These are phyloP conservation scores for Enteromius afrohamiltoni DNA, from an alignment of 2,797 vertebrate species.

Conservation along the genomic window DNA sequence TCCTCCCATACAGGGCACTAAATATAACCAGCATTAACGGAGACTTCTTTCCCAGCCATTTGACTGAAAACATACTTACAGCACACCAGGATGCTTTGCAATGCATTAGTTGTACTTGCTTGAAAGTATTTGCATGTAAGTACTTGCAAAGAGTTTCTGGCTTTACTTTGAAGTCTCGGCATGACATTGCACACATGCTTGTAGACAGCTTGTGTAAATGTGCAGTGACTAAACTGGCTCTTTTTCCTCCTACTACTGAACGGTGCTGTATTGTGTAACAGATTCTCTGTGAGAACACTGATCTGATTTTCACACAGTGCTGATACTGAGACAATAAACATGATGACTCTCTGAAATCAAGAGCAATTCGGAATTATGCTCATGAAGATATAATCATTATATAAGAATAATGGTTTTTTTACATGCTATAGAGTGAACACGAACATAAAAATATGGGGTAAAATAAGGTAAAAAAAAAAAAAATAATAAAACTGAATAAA, in stretches of 20 bases:
- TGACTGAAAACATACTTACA: background rate
- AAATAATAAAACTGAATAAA: background rate
- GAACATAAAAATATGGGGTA: background rate
- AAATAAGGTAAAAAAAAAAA: background rate
- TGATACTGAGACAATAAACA: constrained; percentile 12
- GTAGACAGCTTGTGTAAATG: constrained; percentile 44
- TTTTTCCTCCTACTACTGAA: constrained; percentile 48
- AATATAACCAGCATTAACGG: background rate
- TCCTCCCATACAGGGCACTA: background rate
- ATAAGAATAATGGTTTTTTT: background rate
- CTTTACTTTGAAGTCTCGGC: background rate
- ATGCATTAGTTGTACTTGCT: background rate
- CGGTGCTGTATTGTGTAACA: constrained; percentile 40
- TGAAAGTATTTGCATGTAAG: background rate
- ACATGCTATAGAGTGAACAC: background rate
- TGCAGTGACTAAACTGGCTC: constrained; percentile 55
- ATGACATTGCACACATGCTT: constrained; percentile 22
- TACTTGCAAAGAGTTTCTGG: background rate
- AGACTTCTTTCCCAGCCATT: background rate
- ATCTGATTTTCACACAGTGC: constrained; percentile 18
- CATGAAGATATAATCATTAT: background rate
- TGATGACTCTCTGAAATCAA: background rate
- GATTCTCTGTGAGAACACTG: constrained; percentile 5
- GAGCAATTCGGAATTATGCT: background rate
- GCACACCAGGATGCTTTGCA: background rate